Evolutionary conservation across 2,888 invertebrate genomes (phyloP).

Genomic region (Pyrochroa serraticornis): DNA sequence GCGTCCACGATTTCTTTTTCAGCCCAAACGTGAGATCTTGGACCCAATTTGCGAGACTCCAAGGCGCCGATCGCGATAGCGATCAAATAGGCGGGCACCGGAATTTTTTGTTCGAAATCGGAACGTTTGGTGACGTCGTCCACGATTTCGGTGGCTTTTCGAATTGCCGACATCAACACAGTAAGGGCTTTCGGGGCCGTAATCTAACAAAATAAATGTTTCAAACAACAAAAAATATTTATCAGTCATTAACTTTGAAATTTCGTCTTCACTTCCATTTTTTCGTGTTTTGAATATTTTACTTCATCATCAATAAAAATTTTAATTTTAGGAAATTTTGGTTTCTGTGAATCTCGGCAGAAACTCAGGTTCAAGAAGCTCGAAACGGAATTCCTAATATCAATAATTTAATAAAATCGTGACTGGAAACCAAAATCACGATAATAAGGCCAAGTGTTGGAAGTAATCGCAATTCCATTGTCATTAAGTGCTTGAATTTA

Average conservation of each 20-base stretch:
- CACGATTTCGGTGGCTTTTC: constrained; percentile 58
- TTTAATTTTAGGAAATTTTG: too few relatives aligned
- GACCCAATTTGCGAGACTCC: constrained; percentile 76
- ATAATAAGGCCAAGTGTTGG: too few relatives aligned
- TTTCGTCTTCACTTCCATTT: too few relatives aligned
- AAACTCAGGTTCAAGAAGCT: too few relatives aligned
- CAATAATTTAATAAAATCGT: not conserved
- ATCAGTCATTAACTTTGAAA: too few relatives aligned
- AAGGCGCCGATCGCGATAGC: constrained; percentile 88
- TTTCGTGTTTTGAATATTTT: too few relatives aligned
- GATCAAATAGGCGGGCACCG: constrained; percentile 87
- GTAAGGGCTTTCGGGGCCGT: constrained; percentile 76
- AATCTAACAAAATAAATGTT: constrained; percentile 58
- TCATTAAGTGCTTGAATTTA: not conserved
- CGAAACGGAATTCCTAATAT: too few relatives aligned
- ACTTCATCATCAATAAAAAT: too few relatives aligned
- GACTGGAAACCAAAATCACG: too few relatives aligned
- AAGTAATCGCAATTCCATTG: too few relatives aligned
- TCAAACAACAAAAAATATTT: too few relatives aligned
- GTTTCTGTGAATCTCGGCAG: too few relatives aligned
- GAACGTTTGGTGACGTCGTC: constrained; percentile 57
- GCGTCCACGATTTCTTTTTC: constrained; percentile 83
- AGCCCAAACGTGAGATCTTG: constrained; percentile 86
- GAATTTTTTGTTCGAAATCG: constrained; percentile 76
- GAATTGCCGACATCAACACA: constrained; percentile 87